Base-by-base conservation (phyloP, 2,797 vertebrate genomes). In the Tapera naevia region DNA sequence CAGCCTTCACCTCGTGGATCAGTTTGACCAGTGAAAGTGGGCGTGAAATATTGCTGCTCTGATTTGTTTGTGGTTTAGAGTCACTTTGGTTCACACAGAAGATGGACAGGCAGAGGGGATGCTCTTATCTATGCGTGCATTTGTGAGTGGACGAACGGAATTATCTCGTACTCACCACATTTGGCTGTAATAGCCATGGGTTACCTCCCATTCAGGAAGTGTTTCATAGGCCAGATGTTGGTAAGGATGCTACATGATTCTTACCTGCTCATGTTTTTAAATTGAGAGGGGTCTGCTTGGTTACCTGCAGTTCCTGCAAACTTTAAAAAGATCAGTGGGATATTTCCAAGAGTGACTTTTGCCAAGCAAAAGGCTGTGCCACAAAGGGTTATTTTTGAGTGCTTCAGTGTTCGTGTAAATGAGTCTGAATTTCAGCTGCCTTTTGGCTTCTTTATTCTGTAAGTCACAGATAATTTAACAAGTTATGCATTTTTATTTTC, bases 401-500 rank as follows among this genome's bases (percentile, higher is more conserved):
- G 67, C 71, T 80, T 91, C 41, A 9, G 12, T 80, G 43, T 88
- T 86, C 39, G 9, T 35, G 35, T 74, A 60, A 94, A 83, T 61
- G 33, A 67, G 17, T 24, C 74, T 57, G 74, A 82, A 81, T 81
- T 91, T 80, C 88, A 92, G 46, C 73, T 95, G 83, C 76, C 37
- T 76, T 45, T 61, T 30, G 69, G 56, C 45, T 57, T 89, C 70
- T 86, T 91, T 88, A 7, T 91, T 93, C 86, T 81, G 37, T 45
- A 90, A 88, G 92, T 89, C 70, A 69, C 82, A 79, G 85, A 28
- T 67, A 93, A 66, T 78, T 86, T 72, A 83, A n/a, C 66, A 84
- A 90, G 82, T 86, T 81, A 19, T 3, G 22, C 17, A n/a, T 90
- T 88, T 81, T 53, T 80, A 51, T 66, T 35, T 62, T 32, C 39